phyloP scores from a whole-genome alignment of 53 echinoderm and acorn worm genomes.

The Hippasteria phrygiana region DNA sequence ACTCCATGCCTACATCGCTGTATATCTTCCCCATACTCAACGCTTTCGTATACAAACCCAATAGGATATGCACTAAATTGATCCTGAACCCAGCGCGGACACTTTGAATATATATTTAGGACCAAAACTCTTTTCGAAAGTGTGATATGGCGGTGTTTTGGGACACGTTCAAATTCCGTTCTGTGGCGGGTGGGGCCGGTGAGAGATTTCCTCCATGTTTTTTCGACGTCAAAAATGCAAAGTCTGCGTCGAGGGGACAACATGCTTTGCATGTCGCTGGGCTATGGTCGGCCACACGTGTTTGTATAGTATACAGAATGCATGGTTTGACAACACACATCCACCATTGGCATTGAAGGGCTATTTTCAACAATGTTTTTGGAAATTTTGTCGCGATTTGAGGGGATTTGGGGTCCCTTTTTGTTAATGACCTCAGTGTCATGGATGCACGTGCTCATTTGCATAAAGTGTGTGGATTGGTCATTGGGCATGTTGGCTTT shows the following conservation, averaged over 20 bases:
- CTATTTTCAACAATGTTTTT: conserved; percentile 39
- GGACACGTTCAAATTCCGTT: conserved; percentile 53
- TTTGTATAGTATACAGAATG: conserved; percentile 42
- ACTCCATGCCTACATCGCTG: conserved; percentile 76
- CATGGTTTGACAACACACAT: conserved; percentile 46
- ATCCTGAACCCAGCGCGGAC: conserved; percentile 67
- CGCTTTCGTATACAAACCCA: conserved; percentile 83
- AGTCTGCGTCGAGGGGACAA: conserved; percentile 68
- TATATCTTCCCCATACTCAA: conserved; percentile 84
- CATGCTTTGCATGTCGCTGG: conserved; percentile 65
- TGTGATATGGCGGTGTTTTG: conserved; percentile 26
- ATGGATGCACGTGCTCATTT: conserved; percentile 76
- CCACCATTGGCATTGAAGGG: conserved; percentile 46
- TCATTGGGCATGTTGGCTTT: background rate
- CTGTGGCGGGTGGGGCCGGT: conserved; percentile 68
- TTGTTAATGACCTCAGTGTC: conserved; percentile 33
- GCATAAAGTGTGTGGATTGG: conserved; percentile 74
- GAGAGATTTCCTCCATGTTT: conserved; percentile 89
- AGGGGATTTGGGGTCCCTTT: conserved; percentile 63
- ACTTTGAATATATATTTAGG: conserved; percentile 48
- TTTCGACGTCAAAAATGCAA: conserved; percentile 83
- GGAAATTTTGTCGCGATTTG: conserved; percentile 42
- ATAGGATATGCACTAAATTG: conserved; percentile 85
- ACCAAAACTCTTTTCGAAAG: conserved; percentile 8
- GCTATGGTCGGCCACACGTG: conserved; percentile 57